Evolutionary conservation across 2,113 vertebrate species (phyloP).

Genomic region (Thermophis baileyi): DNA sequence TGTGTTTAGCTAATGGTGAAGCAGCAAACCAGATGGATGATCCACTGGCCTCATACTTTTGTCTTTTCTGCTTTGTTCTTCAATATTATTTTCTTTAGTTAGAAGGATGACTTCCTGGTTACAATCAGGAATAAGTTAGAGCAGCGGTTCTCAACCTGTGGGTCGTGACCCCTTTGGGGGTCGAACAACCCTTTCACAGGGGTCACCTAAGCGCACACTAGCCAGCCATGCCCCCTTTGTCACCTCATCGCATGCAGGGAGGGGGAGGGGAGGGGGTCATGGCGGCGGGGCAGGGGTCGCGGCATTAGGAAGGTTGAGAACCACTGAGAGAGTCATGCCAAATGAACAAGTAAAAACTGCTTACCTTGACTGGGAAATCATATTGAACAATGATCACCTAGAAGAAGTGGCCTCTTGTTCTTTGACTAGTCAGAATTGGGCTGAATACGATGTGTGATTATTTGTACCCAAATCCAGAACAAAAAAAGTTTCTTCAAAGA

Average conservation of each 20-base stretch:
- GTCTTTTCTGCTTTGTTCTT: neutral
- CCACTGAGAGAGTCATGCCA: neutral
- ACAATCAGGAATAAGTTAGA: neutral
- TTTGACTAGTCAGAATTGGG: neutral
- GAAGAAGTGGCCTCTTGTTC: neutral
- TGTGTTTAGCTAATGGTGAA: neutral
- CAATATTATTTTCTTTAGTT: neutral
- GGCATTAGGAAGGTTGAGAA: no score
- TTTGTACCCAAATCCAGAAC: neutral
- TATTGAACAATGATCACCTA: neutral
- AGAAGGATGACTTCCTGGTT: neutral
- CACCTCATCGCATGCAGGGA: no score
- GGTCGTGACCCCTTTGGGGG: no score
- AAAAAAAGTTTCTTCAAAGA: neutral
- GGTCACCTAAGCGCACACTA: no score
- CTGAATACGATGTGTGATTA: neutral
- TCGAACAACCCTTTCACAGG: no score
- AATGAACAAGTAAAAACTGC: neutral
- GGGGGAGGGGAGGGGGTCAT: no score
- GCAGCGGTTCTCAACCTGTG: no score
- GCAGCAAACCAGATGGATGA: neutral
- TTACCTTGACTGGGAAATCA: neutral
- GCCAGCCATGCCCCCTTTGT: no score
- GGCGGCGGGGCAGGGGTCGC: no score
- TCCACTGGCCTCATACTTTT: neutral